Percentiles rank a stretch among this genome's conserved stretches.
Conservation (phyloP, 2,113 vertebrate genomes). For the Phylloscopus trochiloides region DNA sequence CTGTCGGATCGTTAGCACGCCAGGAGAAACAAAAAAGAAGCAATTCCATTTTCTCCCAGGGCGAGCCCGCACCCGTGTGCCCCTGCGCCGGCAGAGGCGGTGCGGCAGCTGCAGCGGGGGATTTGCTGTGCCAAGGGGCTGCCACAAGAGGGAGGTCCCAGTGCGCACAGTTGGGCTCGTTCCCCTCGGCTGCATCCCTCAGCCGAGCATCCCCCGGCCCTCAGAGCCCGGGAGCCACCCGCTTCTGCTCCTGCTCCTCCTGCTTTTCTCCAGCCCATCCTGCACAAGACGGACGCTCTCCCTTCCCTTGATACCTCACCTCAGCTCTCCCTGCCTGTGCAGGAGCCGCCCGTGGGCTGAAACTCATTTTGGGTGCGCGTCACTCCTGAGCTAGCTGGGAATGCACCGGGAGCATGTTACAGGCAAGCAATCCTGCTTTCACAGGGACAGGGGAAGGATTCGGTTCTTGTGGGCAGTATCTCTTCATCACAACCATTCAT, state of each 20-base stretch:
- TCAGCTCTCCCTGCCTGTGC: background rate
- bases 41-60: background rate
- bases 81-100: too few relatives aligned
- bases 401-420: fast-evolving
- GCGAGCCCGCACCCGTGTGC: background rate
- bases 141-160: slow-evolving; percentile 24
- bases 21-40: background rate
- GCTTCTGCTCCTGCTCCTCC: background rate
- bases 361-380: fast-evolving
- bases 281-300: fast-evolving
- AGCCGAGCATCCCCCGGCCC: too few relatives aligned
- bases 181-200: fast-evolving
- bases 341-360: fast-evolving
- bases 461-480: background rate
- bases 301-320: background rate
- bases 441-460: background rate
- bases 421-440: too few relatives aligned
- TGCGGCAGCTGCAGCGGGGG: background rate
- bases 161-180: background rate
- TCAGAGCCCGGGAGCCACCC: fast-evolving
- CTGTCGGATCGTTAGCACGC: fast-evolving
- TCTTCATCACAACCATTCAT: background rate
- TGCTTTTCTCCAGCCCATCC: fast-evolving
- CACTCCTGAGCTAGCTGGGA: background rate
- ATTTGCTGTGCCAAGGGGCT: background rate